These are phyloP conservation scores for Pica pica DNA, from an alignment of 2,113 vertebrate species.

Conservation along the genomic window DNA sequence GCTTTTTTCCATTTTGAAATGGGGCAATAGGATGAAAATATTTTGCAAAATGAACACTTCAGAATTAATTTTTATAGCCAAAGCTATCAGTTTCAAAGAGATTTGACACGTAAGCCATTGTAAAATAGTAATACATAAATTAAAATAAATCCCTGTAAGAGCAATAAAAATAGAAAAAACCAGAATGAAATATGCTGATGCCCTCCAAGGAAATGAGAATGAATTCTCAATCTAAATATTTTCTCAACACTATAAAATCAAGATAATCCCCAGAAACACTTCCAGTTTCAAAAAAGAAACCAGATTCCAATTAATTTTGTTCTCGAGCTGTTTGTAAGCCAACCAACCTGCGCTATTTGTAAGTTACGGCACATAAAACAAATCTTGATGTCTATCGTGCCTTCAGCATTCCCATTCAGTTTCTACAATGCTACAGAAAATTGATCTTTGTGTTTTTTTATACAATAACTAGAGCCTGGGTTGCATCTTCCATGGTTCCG, in stretches of 20 bases:
- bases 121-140: neutral
- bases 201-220: neutral
- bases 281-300: neutral
- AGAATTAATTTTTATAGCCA: neutral
- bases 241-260: neutral
- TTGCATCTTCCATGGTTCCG: neutral
- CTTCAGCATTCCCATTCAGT: neutral
- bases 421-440: neutral
- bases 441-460: neutral
- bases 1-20: neutral
- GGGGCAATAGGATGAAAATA: neutral
- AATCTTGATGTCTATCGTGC: neutral
- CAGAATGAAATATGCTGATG: neutral
- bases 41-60: neutral
- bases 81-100: neutral
- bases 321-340: neutral
- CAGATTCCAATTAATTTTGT: neutral
- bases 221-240: neutral
- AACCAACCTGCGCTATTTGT: neutral
- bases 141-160: neutral
- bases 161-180: neutral
- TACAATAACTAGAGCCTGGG: neutral
- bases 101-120: neutral
- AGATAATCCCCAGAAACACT: neutral
- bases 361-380: neutral